Evolutionary conservation across 2,888 invertebrate species (phyloP).

Genomic region (Yponomeuta malinellus): DNA sequence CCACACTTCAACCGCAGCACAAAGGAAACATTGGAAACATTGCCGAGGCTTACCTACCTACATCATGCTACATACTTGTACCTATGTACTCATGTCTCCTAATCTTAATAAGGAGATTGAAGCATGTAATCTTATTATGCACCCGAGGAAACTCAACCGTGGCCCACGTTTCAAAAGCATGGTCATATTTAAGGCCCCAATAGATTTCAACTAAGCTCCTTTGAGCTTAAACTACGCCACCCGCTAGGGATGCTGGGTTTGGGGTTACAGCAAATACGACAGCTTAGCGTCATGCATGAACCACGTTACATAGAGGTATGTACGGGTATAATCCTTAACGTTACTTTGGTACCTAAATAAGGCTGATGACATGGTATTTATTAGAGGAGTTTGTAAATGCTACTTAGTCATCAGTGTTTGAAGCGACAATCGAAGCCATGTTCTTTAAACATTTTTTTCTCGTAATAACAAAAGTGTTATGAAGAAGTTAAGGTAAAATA

Average conservation of each 20-base stretch:
- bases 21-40: not conserved
- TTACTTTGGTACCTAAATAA: not conserved
- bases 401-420: no score
- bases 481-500: no score
- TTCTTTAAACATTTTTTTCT: no score
- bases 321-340: not conserved
- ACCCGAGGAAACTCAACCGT: conserved; percentile 30
- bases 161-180: conserved; percentile 24
- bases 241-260: conserved; percentile 34
- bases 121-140: conserved; percentile 32
- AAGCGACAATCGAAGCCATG: no score
- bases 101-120: conserved; percentile 16
- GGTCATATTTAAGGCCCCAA: conserved; percentile 47
- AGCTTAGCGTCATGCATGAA: not conserved
- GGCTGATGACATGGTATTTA: not conserved
- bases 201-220: conserved; percentile 47
- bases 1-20: not conserved
- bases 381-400: not conserved
- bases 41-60: not conserved
- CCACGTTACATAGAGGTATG: no score
- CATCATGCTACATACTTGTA: not conserved
- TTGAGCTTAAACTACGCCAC: conserved; percentile 34
- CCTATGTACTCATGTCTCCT: not conserved
- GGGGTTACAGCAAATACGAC: not conserved
- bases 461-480: no score